phyloP scores from a whole-genome alignment of 2,888 invertebrate genomes.

The Malthinus seriepunctatus region DNA sequence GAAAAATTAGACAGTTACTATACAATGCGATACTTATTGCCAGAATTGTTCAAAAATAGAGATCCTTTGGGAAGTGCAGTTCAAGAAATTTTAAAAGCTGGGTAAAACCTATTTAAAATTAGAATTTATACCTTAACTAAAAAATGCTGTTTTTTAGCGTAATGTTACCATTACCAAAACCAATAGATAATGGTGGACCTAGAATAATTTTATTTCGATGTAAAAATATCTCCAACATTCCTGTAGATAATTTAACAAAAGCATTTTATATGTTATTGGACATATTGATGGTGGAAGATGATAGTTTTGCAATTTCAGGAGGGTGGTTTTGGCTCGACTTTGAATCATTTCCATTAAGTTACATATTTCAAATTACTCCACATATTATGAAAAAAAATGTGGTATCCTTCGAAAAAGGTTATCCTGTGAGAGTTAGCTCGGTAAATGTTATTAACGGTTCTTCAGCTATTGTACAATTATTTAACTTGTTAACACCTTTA shows the following conservation, averaged over 20 bases:
- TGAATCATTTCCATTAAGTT: constrained; percentile 56
- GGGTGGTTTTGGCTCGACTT: constrained; percentile 61
- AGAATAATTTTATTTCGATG: neutral
- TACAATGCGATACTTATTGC: constrained; percentile 60
- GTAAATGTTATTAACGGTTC: constrained; percentile 46
- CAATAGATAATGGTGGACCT: neutral
- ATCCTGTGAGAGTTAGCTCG: constrained; percentile 62
- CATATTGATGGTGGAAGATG: constrained; percentile 62
- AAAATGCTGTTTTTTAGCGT: neutral
- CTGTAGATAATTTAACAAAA: no score
- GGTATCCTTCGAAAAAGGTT: constrained; percentile 57
- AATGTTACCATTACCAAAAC: neutral
- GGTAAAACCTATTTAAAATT: constrained; percentile 47
- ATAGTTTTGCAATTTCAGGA: constrained; percentile 59
- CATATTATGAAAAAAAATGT: constrained; percentile 59
- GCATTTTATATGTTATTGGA: constrained; percentile 61
- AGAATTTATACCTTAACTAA: no score
- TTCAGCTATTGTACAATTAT: neutral
- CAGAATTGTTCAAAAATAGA: constrained; percentile 61
- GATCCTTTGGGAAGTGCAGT: constrained; percentile 51
- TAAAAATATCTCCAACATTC: no score
- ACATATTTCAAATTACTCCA: constrained; percentile 57
- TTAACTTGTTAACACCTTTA: neutral
- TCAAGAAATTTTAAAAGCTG: constrained; percentile 47
- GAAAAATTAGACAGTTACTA: constrained; percentile 63